These are phyloP conservation scores for Neoaliturus tenellus DNA, from an alignment of 2,888 invertebrate genomes.

Conservation along the genomic window DNA sequence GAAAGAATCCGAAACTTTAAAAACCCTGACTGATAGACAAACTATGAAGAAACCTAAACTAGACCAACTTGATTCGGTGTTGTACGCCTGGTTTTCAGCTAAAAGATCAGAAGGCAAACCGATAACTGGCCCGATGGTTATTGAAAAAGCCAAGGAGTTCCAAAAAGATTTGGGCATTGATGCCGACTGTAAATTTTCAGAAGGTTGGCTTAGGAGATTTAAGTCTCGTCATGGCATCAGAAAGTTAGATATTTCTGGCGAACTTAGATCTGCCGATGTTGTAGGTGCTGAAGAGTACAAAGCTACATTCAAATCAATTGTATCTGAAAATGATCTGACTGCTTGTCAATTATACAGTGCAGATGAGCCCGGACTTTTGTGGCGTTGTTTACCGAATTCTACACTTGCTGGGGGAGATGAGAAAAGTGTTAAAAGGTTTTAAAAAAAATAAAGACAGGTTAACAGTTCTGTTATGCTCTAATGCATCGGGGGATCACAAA, in stretches of 20 bases:
- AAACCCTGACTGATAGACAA: neutral
- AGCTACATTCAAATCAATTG: conserved; percentile 37
- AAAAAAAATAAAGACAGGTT: conserved; percentile 34
- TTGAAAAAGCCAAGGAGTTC: conserved; percentile 5
- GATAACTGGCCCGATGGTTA: neutral
- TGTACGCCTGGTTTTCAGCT: neutral
- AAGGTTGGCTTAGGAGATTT: conserved; percentile 15
- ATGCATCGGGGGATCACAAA: conserved; percentile 37
- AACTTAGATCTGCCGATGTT: conserved; percentile 53
- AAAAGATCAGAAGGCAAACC: conserved; percentile 31
- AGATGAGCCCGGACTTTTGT: conserved; percentile 51
- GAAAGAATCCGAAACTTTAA: neutral
- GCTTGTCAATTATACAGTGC: conserved; percentile 46
- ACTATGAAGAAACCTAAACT: conserved; percentile 1
- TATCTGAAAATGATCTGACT: conserved; percentile 31
- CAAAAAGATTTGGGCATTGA: neutral
- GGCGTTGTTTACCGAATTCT: neutral
- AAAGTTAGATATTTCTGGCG: conserved; percentile 32
- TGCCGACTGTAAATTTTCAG: neutral
- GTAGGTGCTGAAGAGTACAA: conserved; percentile 40
- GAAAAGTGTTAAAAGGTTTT: neutral
- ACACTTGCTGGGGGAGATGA: conserved; percentile 29
- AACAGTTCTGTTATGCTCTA: conserved; percentile 34
- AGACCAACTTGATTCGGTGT: neutral
- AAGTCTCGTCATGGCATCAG: conserved; percentile 38